Evolutionary conservation across 2,888 invertebrate species (phyloP), one percentile per base, ranked within the genome.

Genomic region (Andrena haemorrhoa): DNA sequence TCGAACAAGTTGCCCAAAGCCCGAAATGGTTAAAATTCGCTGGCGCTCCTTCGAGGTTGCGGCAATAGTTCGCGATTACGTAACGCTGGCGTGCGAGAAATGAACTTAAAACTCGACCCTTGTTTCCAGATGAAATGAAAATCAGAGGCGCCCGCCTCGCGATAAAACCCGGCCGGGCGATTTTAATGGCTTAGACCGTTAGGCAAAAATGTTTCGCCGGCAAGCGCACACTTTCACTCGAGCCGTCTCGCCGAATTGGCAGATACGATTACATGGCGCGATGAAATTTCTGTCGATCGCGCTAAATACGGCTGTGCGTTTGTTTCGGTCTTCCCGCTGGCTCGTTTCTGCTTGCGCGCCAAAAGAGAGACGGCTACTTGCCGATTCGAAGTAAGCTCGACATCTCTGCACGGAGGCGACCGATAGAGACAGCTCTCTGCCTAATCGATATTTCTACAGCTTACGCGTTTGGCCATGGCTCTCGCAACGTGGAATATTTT

Each of bases 181-280:
- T 81, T 88, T 82, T 63, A 84, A 79, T 61, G 88, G 83, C 75
- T 86, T 60, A 65, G 82, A 84, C 84, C 79, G 86, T 84, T 81
- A 83, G 83, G 82, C 86, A 82, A 87, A 86, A 88, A 87, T 88
- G 84, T 81, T 88, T 82, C 86, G 70, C 79, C 74, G 72, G 68
- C 83, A 71, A 74, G 83, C 84, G 84, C 74, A 60, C 76, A 88
- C 88, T 88, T 88, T 88, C 88, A 88, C 88, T 86, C 75, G 79
- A 51, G 77, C 77, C 74, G 64, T 72, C 77, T 76, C 82, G 79
- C 86, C 89, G 87, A 88, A 87, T 88, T 84, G 89, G 84, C 82
- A 82, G 88, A 72, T 66, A 79, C 83, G 86, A 83, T 88, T 88
- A 81, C 89, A 84, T 78, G 49, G 81, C 60, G 60, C 89, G 87